Base-by-base conservation (phyloP, 2,888 invertebrate species). In the Cylindroiulus punctatus region DNA sequence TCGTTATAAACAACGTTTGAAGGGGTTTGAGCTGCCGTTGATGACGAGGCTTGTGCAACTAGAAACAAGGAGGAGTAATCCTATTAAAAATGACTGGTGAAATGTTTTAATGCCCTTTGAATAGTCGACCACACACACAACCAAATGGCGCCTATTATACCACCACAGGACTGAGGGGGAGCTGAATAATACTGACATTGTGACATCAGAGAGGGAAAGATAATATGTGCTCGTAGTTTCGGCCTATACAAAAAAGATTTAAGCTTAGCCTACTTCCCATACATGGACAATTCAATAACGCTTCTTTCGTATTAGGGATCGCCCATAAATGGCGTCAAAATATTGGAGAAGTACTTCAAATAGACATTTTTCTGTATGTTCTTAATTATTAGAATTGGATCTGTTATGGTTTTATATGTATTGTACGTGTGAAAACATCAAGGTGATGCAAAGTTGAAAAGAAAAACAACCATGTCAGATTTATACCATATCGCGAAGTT, bases 51-150 rank as follows among this genome's bases (percentile, higher is more conserved):
- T 10, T 26, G 26, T 26, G 22, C 26, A n/a, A 26, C 65, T 65
- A n/a, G 65, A 65, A 65, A 65, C 65, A 65, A 65, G 65, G 26
- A 12, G 8, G 10, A 26, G 26, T 65, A 65, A 65, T 65, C 65
- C 65, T 65, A 65, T 65, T 65, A 65, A 65, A 57, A 65, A 65
- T 65, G 65, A 65, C 65, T 65, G 65, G 65, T 65, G 65, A 65
- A 65, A 65, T 65, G 22, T 26, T 26, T 26, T 65, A 65, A 65
- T 65, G 26, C 65, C 26, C 65, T 65, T 65, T 65, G 65, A 65
- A 65, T 65, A 65, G 65, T 1, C 65, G 65, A 65, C 65, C 65
- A 65, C 65, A 65, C 65, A 65, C 26, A 22, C 65, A 65, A 26
- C 65, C 26, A 65, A 65, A 65, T 65, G 26, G 65, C 12, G 26